phyloP scores from a whole-genome alignment of 2,113 vertebrate genomes.

The Asarcornis scutulata region DNA sequence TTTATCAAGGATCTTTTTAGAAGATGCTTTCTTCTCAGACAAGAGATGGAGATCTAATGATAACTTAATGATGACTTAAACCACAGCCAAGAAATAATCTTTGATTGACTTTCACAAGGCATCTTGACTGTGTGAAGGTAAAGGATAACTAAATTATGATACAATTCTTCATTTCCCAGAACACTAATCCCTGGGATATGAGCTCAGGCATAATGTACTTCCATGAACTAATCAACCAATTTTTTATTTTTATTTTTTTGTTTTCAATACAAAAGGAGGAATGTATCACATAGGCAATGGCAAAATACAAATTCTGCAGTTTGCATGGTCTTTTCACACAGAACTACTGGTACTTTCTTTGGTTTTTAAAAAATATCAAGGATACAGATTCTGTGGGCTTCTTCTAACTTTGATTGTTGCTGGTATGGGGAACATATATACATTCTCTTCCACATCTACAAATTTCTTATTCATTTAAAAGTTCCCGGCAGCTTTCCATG shows the following conservation, averaged over 20 bases:
- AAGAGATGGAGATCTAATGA: not conserved
- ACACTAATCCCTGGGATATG: not conserved
- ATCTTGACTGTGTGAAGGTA: not conserved
- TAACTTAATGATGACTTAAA: not conserved
- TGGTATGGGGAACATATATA: not conserved
- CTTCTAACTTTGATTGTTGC: not conserved
- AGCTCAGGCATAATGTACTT: not conserved
- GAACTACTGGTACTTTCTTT: not conserved
- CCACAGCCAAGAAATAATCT: not conserved
- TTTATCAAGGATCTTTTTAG: not conserved
- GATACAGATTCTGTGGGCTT: not conserved
- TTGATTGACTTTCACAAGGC: not conserved
- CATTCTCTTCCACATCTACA: not conserved
- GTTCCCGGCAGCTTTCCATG: not conserved
- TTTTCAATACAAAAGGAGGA: not conserved
- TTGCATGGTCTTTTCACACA: not conserved
- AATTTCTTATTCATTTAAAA: not conserved
- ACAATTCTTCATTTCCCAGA: not conserved
- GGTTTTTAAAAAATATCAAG: not conserved
- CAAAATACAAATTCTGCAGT: not conserved
- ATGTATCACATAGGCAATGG: not conserved
- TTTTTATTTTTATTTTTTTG: not conserved
- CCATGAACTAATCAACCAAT: not conserved
- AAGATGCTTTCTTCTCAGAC: not conserved
- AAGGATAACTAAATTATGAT: not conserved